phyloP scores from a whole-genome alignment of 2,797 vertebrate genomes.

The Artibeus lituratus region DNA sequence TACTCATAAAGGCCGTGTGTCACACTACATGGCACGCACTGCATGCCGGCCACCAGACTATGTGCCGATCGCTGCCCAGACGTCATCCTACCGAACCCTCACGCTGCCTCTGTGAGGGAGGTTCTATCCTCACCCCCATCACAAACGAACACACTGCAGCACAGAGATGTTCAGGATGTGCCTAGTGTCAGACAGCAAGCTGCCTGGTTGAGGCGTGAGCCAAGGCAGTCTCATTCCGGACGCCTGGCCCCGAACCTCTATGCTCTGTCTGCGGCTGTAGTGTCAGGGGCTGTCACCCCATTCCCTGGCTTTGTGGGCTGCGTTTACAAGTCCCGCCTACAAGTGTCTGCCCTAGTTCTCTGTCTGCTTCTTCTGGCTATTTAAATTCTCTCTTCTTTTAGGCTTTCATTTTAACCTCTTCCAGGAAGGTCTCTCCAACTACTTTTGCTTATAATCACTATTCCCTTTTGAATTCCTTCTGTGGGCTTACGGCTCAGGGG shows the following conservation, averaged over 20 bases:
- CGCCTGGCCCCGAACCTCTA: background rate
- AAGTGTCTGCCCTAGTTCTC: background rate
- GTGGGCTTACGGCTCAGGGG: background rate
- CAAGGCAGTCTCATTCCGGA: background rate
- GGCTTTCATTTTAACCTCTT: background rate
- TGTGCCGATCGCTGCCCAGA: background rate
- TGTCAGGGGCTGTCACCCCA: background rate
- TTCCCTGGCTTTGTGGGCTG: background rate
- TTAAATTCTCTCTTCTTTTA: slow-evolving; percentile 2
- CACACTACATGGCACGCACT: background rate
- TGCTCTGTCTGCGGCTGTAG: background rate
- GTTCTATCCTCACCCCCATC: background rate
- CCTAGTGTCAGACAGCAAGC: background rate
- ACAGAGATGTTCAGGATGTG: background rate
- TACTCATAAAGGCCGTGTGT: background rate
- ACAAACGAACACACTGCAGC: background rate
- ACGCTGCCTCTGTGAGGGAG: background rate
- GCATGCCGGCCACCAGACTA: background rate
- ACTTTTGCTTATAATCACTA: background rate
- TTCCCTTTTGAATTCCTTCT: background rate
- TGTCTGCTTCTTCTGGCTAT: background rate
- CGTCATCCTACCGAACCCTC: background rate
- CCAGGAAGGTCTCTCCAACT: background rate
- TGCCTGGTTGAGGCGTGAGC: background rate
- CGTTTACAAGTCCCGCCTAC: background rate